Percentiles rank a stretch among this genome's conserved stretches.
These are phyloP conservation scores for Tiphia femorata DNA, from an alignment of 2,888 invertebrate genomes.

Conservation along the genomic window DNA sequence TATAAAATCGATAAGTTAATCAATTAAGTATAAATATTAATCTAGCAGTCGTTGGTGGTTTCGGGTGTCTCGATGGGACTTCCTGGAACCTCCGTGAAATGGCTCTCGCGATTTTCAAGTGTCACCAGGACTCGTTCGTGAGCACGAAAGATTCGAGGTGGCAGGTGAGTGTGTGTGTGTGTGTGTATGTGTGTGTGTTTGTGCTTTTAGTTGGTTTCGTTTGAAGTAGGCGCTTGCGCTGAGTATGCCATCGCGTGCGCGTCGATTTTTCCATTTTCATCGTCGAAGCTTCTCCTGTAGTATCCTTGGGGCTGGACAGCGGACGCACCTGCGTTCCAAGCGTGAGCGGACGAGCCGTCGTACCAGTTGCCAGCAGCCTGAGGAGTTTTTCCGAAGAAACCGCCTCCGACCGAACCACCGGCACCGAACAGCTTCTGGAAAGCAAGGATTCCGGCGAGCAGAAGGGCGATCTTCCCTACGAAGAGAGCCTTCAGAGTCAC, in stretches of 20 bases:
- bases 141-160: too few species aligned
- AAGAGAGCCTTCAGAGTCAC: constrained; percentile 83
- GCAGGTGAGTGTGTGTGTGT: too few species aligned
- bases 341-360: constrained; percentile 49
- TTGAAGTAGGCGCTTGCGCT: constrained; percentile 72
- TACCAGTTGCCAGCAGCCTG: constrained; percentile 41
- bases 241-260: constrained; percentile 81
- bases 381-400: constrained; percentile 56
- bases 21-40: constrained; percentile 53
- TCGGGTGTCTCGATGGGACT: constrained; percentile 3
- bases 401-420: constrained; percentile 62
- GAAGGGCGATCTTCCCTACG: constrained; percentile 83
- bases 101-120: constrained; percentile 16
- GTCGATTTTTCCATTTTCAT: constrained; percentile 71
- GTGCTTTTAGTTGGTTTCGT: constrained; percentile 32
- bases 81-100: constrained; percentile 17
- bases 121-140: not conserved
- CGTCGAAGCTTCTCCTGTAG: constrained; percentile 69
- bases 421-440: constrained; percentile 78
- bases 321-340: constrained; percentile 56
- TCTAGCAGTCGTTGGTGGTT: constrained; percentile 52
- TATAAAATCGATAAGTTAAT: constrained; percentile 36
- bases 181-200: too few species aligned
- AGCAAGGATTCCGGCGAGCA: constrained; percentile 79
- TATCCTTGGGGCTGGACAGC: constrained; percentile 55